Percentiles rank a stretch among this genome's conserved stretches.
These are phyloP conservation scores for Hippocampus barbouri DNA, from an alignment of 2,113 vertebrate genomes.

Conservation along the genomic window DNA sequence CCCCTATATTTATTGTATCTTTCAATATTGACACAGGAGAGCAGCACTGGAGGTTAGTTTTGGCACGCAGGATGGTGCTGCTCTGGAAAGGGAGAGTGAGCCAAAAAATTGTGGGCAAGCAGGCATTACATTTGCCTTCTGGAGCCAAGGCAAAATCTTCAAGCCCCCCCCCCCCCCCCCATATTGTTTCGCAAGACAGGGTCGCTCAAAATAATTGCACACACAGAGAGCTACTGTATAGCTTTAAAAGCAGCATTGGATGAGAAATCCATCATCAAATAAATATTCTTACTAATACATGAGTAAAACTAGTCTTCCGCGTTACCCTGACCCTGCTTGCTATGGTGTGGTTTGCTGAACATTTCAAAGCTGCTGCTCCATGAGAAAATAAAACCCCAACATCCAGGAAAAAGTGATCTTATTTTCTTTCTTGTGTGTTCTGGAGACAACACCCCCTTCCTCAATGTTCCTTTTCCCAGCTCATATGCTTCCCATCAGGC, in stretches of 20 bases:
- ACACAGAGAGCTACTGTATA: background rate
- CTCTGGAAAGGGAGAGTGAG: conserved; percentile 34
- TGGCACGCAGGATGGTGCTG: conserved; percentile 26
- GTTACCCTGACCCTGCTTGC: background rate
- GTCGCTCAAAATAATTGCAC: conserved; percentile 14
- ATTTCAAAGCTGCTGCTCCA: background rate
- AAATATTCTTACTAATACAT: background rate
- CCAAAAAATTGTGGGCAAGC: conserved; percentile 21
- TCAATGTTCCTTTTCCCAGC: conserved; percentile 51
- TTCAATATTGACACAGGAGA: conserved; percentile 16
- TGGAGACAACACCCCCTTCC: conserved; percentile 54
- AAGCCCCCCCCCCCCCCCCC: conserved; percentile 21
- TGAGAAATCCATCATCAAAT: background rate
- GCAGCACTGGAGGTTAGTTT: conserved; percentile 29
- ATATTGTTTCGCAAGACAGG: conserved; percentile 29
- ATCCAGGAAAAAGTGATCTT: conserved; percentile 52
- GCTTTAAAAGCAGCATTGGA: background rate
- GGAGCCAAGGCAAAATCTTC: conserved; percentile 26
- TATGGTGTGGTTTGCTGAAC: background rate
- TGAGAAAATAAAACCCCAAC: background rate
- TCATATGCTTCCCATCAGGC: conserved; percentile 71
- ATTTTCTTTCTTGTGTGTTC: conserved; percentile 42
- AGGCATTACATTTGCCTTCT: conserved; percentile 19
- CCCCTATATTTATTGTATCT: background rate
- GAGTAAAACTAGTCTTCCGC: background rate